A percentile compares a stretch with the other conserved stretches of the same genome.
phyloP scores from a whole-genome alignment of 2,113 vertebrate genomes.

The Oostethus manadensis region DNA sequence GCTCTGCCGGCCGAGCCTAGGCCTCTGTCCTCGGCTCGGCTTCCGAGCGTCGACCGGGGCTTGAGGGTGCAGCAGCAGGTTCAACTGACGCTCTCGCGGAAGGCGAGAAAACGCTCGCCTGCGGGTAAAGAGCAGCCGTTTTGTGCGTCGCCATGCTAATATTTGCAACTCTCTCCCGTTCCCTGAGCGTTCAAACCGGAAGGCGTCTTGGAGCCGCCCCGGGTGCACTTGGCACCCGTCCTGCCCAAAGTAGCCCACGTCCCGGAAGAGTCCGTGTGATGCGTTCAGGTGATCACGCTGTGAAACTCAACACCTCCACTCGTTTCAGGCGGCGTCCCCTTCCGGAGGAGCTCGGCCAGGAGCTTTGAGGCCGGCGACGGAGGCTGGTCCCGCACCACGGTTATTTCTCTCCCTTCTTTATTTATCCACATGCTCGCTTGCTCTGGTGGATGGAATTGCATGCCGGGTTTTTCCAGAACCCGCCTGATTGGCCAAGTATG shows the following conservation, averaged over 20 bases:
- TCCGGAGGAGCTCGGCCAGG: conserved; percentile 22
- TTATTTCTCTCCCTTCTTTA: neutral
- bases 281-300: conserved; percentile 1
- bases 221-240: no score
- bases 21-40: neutral
- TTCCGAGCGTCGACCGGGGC: conserved; percentile 12
- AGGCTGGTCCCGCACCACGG: conserved; percentile 27
- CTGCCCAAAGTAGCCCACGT: neutral
- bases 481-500: no score
- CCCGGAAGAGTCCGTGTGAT: neutral
- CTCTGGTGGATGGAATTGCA: no score
- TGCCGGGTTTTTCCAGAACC: no score
- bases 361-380: conserved; percentile 29
- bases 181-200: no score
- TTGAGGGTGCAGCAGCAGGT: conserved; percentile 65
- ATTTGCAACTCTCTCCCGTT: neutral
- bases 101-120: conserved; percentile 19
- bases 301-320: conserved; percentile 15
- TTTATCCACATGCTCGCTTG: neutral
- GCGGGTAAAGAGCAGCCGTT: conserved; percentile 47
- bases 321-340: conserved; percentile 51
- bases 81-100: conserved; percentile 62
- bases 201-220: no score
- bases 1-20: conserved; percentile 51
- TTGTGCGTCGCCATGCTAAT: neutral